Conservation (phyloP, 2,888 invertebrate genomes). For the Tachystola acroxantha region DNA sequence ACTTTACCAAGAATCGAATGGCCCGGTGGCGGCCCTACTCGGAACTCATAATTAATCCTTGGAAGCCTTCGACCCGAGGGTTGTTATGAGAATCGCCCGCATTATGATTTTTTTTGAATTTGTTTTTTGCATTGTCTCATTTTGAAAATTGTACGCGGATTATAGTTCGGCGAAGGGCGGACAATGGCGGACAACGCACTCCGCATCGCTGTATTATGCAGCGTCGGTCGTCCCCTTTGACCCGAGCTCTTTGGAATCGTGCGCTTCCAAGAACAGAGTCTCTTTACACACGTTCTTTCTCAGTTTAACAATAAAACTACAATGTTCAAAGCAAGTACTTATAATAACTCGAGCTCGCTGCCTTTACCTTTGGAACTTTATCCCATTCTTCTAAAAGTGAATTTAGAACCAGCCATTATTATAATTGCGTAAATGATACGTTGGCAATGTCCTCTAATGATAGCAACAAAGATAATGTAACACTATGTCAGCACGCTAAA, state of each 20-base stretch:
- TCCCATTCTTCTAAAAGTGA: no score
- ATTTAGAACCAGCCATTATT: no score
- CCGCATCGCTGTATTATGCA: slow-evolving; percentile 15
- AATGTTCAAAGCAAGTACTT: no score
- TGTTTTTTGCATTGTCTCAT: slow-evolving; percentile 63
- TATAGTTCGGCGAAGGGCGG: slow-evolving; percentile 53
- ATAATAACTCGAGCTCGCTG: no score
- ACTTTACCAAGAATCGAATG: slow-evolving; percentile 74
- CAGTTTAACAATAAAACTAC: no score
- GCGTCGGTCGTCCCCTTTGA: slow-evolving; percentile 34
- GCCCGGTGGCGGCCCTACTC: slow-evolving; percentile 74
- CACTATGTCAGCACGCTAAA: no score
- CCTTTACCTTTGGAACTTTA: no score
- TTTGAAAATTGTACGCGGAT: slow-evolving; percentile 54
- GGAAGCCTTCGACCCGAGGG: slow-evolving; percentile 73
- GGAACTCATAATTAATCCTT: slow-evolving; percentile 77
- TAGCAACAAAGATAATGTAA: no score
- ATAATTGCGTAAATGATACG: no score
- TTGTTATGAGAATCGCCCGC: slow-evolving; percentile 70
- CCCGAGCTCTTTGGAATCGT: slow-evolving; percentile 28
- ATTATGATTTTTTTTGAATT: slow-evolving; percentile 53
- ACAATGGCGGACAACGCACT: slow-evolving; percentile 14
- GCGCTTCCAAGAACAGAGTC: slow-evolving; percentile 19
- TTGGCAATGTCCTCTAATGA: no score
- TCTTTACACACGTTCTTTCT: not conserved